These are phyloP conservation scores for Choristoneura rosaceana DNA, from an alignment of 2,888 invertebrate genomes.

Conservation along the genomic window DNA sequence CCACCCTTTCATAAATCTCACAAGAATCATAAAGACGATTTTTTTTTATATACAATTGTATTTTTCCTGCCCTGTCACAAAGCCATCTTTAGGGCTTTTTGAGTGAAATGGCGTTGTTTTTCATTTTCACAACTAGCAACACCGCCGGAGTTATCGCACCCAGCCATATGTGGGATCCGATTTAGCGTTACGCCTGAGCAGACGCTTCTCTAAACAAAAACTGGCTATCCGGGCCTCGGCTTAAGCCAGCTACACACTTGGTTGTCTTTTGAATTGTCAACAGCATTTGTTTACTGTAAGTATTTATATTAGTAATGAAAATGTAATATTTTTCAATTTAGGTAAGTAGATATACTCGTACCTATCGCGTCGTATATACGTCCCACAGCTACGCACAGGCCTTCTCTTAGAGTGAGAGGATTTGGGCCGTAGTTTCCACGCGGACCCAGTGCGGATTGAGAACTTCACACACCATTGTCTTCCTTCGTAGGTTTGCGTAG, in stretches of 20 bases:
- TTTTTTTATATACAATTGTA: neutral
- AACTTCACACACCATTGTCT: too few species aligned
- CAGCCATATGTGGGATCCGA: constrained; percentile 58
- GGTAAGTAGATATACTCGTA: too few species aligned
- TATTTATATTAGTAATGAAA: neutral
- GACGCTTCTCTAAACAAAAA: constrained; percentile 46
- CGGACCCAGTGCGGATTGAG: too few species aligned
- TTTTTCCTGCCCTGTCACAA: neutral
- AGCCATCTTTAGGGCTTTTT: constrained; percentile 19
- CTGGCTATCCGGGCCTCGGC: constrained; percentile 23
- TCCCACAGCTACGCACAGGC: too few species aligned
- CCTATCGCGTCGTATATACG: too few species aligned
- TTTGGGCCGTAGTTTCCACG: too few species aligned
- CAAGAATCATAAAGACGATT: neutral
- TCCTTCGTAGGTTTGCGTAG: too few species aligned
- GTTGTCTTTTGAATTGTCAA: constrained; percentile 25
- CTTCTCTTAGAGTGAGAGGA: too few species aligned
- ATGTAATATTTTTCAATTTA: too few species aligned
- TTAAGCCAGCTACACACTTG: constrained; percentile 19
- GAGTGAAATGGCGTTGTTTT: constrained; percentile 12
- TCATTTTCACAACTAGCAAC: constrained; percentile 34
- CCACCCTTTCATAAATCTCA: neutral
- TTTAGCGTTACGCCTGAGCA: constrained; percentile 50
- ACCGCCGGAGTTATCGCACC: constrained; percentile 53
- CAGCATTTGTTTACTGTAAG: constrained; percentile 9